Conservation (phyloP, 2,797 vertebrate species). For the Melanotaenia maccullochi region DNA sequence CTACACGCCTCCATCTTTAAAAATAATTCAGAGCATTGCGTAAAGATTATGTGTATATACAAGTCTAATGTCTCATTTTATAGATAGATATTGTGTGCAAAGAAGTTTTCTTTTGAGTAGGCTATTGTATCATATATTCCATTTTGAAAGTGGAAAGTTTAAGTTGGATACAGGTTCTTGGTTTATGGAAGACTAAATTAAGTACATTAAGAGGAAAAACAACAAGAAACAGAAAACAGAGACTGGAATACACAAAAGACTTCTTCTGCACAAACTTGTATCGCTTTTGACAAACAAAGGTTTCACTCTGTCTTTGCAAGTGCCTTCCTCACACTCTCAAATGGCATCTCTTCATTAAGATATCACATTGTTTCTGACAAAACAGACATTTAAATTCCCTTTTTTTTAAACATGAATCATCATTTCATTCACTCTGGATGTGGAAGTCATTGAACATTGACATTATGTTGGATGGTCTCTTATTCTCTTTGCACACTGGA, state of each 20-base stretch:
- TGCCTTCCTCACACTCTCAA: conserved; percentile 42
- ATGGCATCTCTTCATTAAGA: conserved; percentile 50
- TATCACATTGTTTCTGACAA: conserved; percentile 69
- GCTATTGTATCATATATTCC: conserved; percentile 77
- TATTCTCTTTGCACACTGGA: conserved; percentile 59
- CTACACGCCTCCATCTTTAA: conserved; percentile 77
- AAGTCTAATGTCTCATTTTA: conserved; percentile 76
- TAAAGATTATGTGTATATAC: conserved; percentile 81
- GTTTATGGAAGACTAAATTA: conserved; percentile 88
- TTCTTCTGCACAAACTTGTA: conserved; percentile 57
- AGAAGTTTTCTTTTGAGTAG: conserved; percentile 72
- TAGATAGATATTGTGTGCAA: conserved; percentile 83
- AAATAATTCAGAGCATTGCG: conserved; percentile 79
- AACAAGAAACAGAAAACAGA: conserved; percentile 69
- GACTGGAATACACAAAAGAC: conserved; percentile 69
- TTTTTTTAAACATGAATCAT: conserved; percentile 50
- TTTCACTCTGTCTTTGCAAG: conserved; percentile 52
- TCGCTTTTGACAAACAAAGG: conserved; percentile 46
- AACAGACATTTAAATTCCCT: conserved; percentile 70
- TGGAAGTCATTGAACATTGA: conserved; percentile 62
- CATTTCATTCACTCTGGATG: conserved; percentile 63
- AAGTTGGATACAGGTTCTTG: conserved; percentile 82
- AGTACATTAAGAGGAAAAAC: conserved; percentile 76
- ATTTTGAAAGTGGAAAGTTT: conserved; percentile 80
- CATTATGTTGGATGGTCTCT: conserved; percentile 57